Evolutionary conservation across 2,888 invertebrate species (phyloP), one percentile per base, ranked within the genome.

Genomic region (Lamellibrachia columna): DNA sequence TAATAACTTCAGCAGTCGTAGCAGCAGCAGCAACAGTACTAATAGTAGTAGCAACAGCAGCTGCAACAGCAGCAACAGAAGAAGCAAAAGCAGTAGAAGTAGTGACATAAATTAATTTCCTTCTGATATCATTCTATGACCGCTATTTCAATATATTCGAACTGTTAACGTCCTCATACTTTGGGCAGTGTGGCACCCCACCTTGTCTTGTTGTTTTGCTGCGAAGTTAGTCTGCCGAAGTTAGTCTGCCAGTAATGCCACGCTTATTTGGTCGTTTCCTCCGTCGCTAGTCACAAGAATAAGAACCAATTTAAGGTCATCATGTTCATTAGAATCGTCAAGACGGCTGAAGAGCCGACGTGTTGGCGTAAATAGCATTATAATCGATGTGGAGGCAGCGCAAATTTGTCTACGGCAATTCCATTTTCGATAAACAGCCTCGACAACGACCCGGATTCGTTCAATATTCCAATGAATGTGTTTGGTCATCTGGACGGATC

Each of bases 341-440:
- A n/a, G n/a, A n/a, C 75, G 75, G n/a, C 75, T 75, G 22, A 75
- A 15, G 75, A 22, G 22, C 6, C 75, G 75, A 75, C 75, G 75
- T 75, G 75, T 75, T 75, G n/a, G 6, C 75, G n/a, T 4, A 75
- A 75, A 75, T 75, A 75, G 15, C 22, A 75, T 75, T 75, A 75
- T 15, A 75, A 75, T 75, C 75, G 75, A 75, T n/a, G 75, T n/a
- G 75, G 75, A 75, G 75, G n/a, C 75, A n/a, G 75, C 75, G 75
- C 75, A 75, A 75, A 75, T 75, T 75, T n/a, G 75, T 75, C 75
- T 75, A 22, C 75, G n/a, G 75, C 75, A 75, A 75, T 75, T 75
- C 22, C 75, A 75, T 75, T 75, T 75, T 75, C 75, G 15, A 75
- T 22, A 75, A 75, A 22, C 75, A 22, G 75, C 75, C n/a, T 15